Conservation (phyloP, 2,113 vertebrate genomes). For the Onychorhynchus coronatus region DNA sequence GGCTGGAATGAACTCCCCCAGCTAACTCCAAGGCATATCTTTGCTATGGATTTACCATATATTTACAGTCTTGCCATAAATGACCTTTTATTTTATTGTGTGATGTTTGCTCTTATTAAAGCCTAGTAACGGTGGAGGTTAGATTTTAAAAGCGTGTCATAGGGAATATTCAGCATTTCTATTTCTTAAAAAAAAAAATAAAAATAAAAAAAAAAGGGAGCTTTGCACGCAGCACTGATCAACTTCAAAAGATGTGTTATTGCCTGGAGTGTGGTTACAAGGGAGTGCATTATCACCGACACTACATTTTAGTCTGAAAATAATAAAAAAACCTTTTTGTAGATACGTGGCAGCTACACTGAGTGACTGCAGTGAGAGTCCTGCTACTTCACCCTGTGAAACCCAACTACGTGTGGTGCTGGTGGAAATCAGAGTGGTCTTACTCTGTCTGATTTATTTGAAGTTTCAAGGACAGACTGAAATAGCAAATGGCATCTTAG, state of each 20-base stretch:
- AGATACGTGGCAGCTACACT: neutral
- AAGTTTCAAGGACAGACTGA: conserved; percentile 35
- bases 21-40: neutral
- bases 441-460: conserved; percentile 2
- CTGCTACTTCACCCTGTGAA: neutral
- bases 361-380: neutral
- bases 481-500: conserved; percentile 35
- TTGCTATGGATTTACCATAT: conserved; percentile 33
- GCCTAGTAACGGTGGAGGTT: conserved; percentile 1
- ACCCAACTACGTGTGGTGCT: neutral
- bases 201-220: conserved; percentile 48
- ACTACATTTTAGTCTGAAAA: conserved; percentile 37
- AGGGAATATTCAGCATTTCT: conserved; percentile 51
- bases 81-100: conserved; percentile 70
- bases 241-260: conserved; percentile 33
- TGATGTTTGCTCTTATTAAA: conserved; percentile 72
- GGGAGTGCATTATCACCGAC: conserved; percentile 14
- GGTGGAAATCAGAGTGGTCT: neutral
- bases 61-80: conserved; percentile 63
- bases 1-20: neutral
- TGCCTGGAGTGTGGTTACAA: conserved; percentile 34
- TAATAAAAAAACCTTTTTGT: neutral
- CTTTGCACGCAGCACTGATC: conserved; percentile 42
- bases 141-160: conserved; percentile 51
- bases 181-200: conserved; percentile 42